Percentiles rank a stretch among this genome's conserved stretches.
These are phyloP conservation scores for Uromys caudimaculatus DNA, from an alignment of 2,797 vertebrate species.

Conservation along the genomic window DNA sequence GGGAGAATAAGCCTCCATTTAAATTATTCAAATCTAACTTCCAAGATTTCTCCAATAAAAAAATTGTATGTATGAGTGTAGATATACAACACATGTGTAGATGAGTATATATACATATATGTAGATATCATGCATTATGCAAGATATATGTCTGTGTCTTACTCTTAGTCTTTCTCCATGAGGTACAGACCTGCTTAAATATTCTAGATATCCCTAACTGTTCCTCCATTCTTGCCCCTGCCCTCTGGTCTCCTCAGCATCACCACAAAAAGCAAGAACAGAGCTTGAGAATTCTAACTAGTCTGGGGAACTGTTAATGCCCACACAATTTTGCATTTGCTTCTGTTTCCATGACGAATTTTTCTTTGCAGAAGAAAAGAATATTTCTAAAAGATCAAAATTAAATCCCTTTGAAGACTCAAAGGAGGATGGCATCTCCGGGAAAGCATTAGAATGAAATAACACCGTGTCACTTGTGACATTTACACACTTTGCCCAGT, in stretches of 20 bases:
- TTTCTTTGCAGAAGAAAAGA: constrained; percentile 64
- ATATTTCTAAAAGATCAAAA: constrained; percentile 71
- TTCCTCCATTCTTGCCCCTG: not conserved
- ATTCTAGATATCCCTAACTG: not conserved
- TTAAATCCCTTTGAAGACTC: constrained; percentile 57
- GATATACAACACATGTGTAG: not conserved
- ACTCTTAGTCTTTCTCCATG: not conserved
- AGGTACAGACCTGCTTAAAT: not conserved
- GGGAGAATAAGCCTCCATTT: not conserved
- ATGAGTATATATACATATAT: not conserved
- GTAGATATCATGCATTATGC: not conserved
- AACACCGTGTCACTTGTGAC: constrained; percentile 4
- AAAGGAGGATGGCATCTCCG: constrained; percentile 17
- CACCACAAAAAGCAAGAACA: not conserved
- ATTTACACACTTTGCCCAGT: constrained; percentile 51
- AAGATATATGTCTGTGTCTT: not conserved
- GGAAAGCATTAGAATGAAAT: constrained; percentile 43
- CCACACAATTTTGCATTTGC: constrained; percentile 60
- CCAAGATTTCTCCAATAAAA: constrained; percentile 27
- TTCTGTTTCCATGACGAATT: constrained; percentile 67
- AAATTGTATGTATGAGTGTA: not conserved
- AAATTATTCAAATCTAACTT: constrained; percentile 2
- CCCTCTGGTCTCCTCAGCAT: not conserved
- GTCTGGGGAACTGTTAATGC: constrained; percentile 19
- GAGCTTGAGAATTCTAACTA: constrained; percentile 35